phyloP scores from a whole-genome alignment of 2,888 invertebrate genomes.

The Gari tellinella region DNA sequence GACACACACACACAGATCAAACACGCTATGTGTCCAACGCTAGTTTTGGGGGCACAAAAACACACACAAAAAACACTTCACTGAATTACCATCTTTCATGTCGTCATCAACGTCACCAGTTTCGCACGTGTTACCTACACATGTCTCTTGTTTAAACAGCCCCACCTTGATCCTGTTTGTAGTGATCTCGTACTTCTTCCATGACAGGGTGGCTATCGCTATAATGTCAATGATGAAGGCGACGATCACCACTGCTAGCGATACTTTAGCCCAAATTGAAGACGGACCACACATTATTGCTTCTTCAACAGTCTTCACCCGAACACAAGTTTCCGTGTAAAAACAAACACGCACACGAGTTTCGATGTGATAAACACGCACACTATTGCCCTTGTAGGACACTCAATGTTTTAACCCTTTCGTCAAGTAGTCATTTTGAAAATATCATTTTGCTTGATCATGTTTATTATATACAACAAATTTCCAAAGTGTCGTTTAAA shows the following conservation, averaged over 20 bases:
- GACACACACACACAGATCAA: too few species aligned
- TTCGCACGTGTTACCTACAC: constrained; percentile 43
- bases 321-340: too few species aligned
- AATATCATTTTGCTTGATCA: too few species aligned
- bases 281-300: constrained; percentile 58
- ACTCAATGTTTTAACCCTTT: too few species aligned
- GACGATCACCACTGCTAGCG: constrained; percentile 56
- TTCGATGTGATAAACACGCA: too few species aligned
- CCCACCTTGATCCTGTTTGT: constrained; percentile 61
- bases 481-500: too few species aligned
- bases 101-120: constrained; percentile 11
- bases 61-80: background rate
- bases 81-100: constrained; percentile 33
- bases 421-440: too few species aligned
- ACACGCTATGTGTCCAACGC: too few species aligned
- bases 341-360: too few species aligned
- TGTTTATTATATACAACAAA: too few species aligned
- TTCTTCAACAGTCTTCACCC: background rate
- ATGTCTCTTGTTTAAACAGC: constrained; percentile 63
- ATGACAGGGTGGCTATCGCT: constrained; percentile 68
- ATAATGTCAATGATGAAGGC: constrained; percentile 63
- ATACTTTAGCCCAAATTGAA: constrained; percentile 69
- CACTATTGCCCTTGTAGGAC: too few species aligned
- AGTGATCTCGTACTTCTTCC: constrained; percentile 66
- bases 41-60: background rate